phyloP scores from a whole-genome alignment of 1,140 invertebrate species.

The Atta cephalotes region DNA sequence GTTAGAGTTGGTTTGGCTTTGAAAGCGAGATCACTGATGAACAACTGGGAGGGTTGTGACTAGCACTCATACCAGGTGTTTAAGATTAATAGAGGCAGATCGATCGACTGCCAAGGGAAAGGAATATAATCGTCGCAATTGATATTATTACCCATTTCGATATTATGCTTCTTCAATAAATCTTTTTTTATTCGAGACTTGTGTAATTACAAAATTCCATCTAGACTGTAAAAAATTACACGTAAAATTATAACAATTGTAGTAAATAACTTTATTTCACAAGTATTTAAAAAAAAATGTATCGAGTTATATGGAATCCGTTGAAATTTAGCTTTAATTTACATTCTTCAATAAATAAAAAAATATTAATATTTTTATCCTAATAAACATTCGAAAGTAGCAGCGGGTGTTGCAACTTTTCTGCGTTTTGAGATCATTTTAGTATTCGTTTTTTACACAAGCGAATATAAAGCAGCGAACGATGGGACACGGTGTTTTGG shows the following conservation, averaged over 20 bases:
- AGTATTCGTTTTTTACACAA: not conserved
- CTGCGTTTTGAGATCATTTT: constrained; percentile 22
- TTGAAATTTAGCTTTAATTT: too few species aligned
- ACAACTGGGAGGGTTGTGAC: constrained; percentile 59
- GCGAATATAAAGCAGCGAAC: not conserved
- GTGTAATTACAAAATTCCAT: not conserved
- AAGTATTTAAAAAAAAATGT: too few species aligned
- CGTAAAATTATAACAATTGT: too few species aligned
- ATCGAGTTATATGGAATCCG: too few species aligned
- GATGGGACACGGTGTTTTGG: constrained; percentile 42
- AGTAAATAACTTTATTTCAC: too few species aligned
- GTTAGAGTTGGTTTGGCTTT: constrained; percentile 18
- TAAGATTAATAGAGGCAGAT: constrained; percentile 75
- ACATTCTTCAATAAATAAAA: too few species aligned
- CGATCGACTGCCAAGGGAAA: constrained; percentile 68
- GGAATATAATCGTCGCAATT: constrained; percentile 48
- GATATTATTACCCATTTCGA: constrained; percentile 35
- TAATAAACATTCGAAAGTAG: constrained; percentile 9
- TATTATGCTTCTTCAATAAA: not conserved
- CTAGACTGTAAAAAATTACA: not conserved
- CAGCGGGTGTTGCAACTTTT: not conserved
- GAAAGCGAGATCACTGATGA: constrained; percentile 23
- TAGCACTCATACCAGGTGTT: constrained; percentile 79
- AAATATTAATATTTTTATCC: too few species aligned
- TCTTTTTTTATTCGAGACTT: not conserved